Evolutionary conservation across 1,140 invertebrate species (phyloP).

Genomic region (Ostrea edulis): DNA sequence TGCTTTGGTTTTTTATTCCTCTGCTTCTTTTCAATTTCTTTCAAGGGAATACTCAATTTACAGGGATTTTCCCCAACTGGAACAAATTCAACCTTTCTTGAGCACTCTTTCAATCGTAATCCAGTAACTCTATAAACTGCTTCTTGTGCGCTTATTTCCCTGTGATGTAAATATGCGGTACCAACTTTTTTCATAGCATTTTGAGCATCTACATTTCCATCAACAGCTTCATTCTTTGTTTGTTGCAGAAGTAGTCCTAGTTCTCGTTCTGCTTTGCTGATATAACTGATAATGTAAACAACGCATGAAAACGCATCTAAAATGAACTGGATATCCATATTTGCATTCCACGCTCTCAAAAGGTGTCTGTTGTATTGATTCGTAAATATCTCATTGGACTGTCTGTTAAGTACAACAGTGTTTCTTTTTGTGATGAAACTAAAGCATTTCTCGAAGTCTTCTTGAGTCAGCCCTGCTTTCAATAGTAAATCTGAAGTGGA

Average conservation of each 20-base stretch:
- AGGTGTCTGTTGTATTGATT: too few species aligned
- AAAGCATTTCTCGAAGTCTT: conserved; percentile 41
- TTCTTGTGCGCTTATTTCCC: conserved; percentile 56
- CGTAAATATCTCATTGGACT: conserved; percentile 43
- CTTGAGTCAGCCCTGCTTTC: conserved; percentile 25
- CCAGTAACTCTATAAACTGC: conserved; percentile 51
- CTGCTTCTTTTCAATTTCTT: conserved; percentile 11
- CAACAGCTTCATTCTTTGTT: conserved; percentile 40
- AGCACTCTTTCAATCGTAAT: conserved; percentile 52
- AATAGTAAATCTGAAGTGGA: not conserved
- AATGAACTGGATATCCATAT: too few species aligned
- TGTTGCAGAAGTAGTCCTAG: conserved; percentile 39
- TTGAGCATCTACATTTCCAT: conserved; percentile 45
- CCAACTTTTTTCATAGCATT: too few species aligned
- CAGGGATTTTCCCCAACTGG: conserved; percentile 48
- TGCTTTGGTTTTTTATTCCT: not conserved
- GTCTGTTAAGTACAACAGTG: not conserved
- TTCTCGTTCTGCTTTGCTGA: conserved; percentile 53
- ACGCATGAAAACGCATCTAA: conserved; percentile 49
- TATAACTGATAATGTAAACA: conserved; percentile 53
- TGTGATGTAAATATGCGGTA: conserved; percentile 49
- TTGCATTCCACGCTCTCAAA: too few species aligned
- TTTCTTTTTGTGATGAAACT: conserved; percentile 40
- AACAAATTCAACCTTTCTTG: conserved; percentile 53
- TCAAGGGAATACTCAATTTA: conserved; percentile 44